Percentiles rank a stretch among this genome's conserved stretches.
Evolutionary conservation across 2,888 invertebrate species (phyloP).

Genomic region (Stomorhina lunata): DNA sequence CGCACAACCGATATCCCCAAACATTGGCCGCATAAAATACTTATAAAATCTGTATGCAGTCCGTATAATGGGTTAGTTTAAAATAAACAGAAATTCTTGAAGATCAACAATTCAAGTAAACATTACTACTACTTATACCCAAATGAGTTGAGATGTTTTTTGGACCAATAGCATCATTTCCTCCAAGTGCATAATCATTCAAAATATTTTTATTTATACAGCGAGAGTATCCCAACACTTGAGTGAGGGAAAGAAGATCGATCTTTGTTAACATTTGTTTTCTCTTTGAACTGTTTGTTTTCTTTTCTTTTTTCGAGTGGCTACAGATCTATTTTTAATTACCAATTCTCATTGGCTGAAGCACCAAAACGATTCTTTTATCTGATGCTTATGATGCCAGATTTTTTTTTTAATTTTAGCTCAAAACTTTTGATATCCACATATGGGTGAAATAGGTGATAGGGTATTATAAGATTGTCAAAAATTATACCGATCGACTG

Average conservation of each 20-base stretch:
- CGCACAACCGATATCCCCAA: background rate
- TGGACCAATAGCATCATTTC: constrained; percentile 56
- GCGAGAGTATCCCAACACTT: constrained; percentile 19
- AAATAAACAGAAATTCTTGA: constrained; percentile 65
- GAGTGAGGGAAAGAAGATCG: background rate
- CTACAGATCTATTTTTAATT: constrained; percentile 9
- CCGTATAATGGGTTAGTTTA: constrained; percentile 66
- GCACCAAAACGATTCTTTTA: background rate
- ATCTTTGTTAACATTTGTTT: background rate
- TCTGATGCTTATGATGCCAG: constrained; percentile 29
- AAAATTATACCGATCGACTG: too few species aligned
- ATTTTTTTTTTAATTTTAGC: background rate
- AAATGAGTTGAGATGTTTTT: constrained; percentile 9
- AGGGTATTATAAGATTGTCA: too few species aligned
- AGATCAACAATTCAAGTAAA: constrained; percentile 24
- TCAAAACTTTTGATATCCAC: too few species aligned
- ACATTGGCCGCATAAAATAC: constrained; percentile 15
- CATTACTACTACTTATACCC: background rate
- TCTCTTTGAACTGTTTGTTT: background rate
- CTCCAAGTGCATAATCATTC: constrained; percentile 10
- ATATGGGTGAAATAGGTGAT: too few species aligned
- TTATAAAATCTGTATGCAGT: constrained; percentile 33
- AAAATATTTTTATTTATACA: background rate
- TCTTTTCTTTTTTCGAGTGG: constrained; percentile 9
- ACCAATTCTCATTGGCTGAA: constrained; percentile 46